Percentiles rank a stretch among this genome's conserved stretches.
Conservation (phyloP, 2,797 vertebrate species). For the Erethizon dorsatum region DNA sequence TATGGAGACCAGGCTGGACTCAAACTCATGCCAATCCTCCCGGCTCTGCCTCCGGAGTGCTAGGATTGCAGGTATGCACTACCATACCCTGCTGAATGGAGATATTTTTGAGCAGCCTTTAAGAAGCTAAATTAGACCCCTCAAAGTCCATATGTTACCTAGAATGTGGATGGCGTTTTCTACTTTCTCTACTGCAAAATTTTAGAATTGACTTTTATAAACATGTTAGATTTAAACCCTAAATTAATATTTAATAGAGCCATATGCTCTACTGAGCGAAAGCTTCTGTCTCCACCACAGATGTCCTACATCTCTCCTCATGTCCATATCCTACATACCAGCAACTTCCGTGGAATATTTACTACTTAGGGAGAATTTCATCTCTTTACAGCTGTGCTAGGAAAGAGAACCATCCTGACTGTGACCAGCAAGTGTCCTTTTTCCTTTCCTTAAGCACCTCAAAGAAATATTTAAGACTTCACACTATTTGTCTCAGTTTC, state of each 20-base stretch:
- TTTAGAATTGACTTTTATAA: constrained; percentile 57
- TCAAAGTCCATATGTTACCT: background rate
- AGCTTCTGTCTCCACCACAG: constrained; percentile 11
- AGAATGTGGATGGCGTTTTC: background rate
- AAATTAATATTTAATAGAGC: constrained; percentile 71
- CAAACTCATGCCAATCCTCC: background rate
- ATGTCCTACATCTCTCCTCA: background rate
- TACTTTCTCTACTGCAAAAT: background rate
- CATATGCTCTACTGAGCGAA: constrained; percentile 58
- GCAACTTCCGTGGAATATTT: constrained; percentile 35
- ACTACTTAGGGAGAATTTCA: background rate
- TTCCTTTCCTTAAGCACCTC: constrained; percentile 33
- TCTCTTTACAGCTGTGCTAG: constrained; percentile 8
- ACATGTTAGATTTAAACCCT: constrained; percentile 52
- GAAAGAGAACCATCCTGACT: constrained; percentile 43
- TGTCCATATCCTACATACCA: background rate
- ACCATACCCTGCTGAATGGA: background rate
- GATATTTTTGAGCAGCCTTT: background rate
- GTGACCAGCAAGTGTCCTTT: background rate
- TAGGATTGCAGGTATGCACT: background rate
- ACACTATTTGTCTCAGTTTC: constrained; percentile 73
- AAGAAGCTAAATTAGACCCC: background rate
- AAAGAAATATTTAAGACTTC: constrained; percentile 52
- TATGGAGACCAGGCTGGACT: background rate
- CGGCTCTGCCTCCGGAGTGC: background rate